A percentile compares a stretch with the other conserved stretches of the same genome.
Conservation (phyloP, 2,888 invertebrate species). For the Phaedon cochleariae region DNA sequence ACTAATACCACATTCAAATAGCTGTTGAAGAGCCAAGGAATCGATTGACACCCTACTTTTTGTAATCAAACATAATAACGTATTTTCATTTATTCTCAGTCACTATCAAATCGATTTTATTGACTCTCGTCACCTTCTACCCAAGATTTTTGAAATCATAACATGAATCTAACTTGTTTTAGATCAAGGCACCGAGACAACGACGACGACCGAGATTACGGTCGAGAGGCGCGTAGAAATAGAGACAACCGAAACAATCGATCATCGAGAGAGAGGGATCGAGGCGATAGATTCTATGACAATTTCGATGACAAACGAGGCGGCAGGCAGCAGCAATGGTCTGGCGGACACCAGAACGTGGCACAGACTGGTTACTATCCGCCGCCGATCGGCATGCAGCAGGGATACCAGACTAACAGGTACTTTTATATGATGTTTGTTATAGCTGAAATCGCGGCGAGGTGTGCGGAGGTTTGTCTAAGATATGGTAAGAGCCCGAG, state of each 20-base stretch:
- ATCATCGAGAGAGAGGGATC: conserved; percentile 35
- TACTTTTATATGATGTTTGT: conserved; percentile 43
- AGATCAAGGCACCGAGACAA: conserved; percentile 49
- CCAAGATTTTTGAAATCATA: too few relatives aligned
- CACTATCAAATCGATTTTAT: too few relatives aligned
- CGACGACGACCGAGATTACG: conserved; percentile 50
- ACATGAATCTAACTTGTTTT: too few relatives aligned
- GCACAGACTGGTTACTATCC: conserved; percentile 46
- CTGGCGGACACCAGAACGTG: conserved; percentile 20
- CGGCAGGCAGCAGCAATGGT: conserved; percentile 31
- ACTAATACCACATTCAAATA: too few relatives aligned
- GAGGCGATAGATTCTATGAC: conserved; percentile 41
- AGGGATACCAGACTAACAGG: conserved; percentile 47
- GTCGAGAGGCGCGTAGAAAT: conserved; percentile 37
- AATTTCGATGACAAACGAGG: conserved; percentile 36
- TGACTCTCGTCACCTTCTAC: too few relatives aligned
- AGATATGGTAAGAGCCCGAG: conserved; percentile 19
- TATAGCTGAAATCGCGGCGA: conserved; percentile 6
- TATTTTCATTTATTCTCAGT: too few relatives aligned
- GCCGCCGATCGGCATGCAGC: conserved; percentile 44
- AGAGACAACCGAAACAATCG: conserved; percentile 27
- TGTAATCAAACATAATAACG: too few relatives aligned
- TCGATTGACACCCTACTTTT: too few relatives aligned
- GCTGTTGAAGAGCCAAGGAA: too few relatives aligned
- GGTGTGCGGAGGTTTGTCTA: conserved; percentile 8